phyloP scores from a whole-genome alignment of 2,113 vertebrate species.

The Hyperoodon ampullatus region DNA sequence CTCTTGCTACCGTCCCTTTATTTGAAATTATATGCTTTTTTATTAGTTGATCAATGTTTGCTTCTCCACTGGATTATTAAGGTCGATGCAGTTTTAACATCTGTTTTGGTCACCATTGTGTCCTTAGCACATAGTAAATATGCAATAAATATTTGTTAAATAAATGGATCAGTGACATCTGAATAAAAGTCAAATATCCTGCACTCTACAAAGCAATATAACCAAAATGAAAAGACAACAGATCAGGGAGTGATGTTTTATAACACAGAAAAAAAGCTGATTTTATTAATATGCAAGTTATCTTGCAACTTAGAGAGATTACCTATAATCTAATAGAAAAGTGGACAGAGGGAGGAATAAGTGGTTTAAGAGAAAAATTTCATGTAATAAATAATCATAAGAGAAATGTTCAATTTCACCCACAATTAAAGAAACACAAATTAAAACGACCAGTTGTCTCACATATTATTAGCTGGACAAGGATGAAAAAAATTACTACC shows the following conservation, averaged over 20 bases:
- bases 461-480: not conserved
- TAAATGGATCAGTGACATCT: not conserved
- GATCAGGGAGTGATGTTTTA: not conserved
- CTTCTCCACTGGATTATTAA: not conserved
- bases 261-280: not conserved
- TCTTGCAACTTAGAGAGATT: not conserved
- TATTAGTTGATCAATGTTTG: not conserved
- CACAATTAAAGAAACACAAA: not conserved
- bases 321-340: not conserved
- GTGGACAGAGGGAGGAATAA: not conserved
- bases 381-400: not conserved
- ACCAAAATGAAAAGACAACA: not conserved
- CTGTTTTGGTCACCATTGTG: not conserved
- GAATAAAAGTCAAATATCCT: not conserved
- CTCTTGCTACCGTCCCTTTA: not conserved
- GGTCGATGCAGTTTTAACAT: not conserved
- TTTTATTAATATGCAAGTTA: not conserved
- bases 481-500: not conserved
- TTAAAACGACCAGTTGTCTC: not conserved
- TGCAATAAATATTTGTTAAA: not conserved
- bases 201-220: not conserved
- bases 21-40: conserved; percentile 1
- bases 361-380: not conserved
- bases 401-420: not conserved
- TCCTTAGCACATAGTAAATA: not conserved